Evolutionary conservation across 2,888 invertebrate species (phyloP).

Genomic region (Heliconius ismenius): DNA sequence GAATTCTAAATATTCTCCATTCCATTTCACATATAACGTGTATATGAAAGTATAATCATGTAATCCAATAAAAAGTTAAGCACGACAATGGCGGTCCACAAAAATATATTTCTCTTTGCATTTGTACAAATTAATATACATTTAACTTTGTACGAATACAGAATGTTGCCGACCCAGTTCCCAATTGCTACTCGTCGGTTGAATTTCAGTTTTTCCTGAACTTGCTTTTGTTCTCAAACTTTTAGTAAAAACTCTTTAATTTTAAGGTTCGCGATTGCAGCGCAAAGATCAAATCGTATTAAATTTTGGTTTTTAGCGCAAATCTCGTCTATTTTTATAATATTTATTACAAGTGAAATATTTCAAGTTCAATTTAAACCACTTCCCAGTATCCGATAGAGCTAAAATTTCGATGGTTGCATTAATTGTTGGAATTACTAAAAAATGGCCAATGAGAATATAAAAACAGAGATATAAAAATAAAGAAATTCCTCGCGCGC

Average conservation of each 20-base stretch:
- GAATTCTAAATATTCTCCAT: not conserved
- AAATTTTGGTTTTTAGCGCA: not conserved
- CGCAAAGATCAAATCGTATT: conserved; percentile 33
- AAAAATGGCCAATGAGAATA: too few species aligned
- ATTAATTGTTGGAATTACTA: too few species aligned
- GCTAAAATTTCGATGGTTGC: too few species aligned
- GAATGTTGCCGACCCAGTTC: conserved; percentile 39
- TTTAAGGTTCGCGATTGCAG: conserved; percentile 35
- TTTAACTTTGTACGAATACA: conserved; percentile 30
- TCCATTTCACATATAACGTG: not conserved
- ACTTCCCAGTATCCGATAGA: too few species aligned
- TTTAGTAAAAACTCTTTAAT: conserved; percentile 39
- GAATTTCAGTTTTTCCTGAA: conserved; percentile 35
- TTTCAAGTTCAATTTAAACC: too few species aligned
- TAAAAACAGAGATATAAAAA: too few species aligned
- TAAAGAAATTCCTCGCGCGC: too few species aligned
- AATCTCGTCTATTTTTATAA: not conserved
- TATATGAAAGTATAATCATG: not conserved
- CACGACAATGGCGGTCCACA: conserved; percentile 14
- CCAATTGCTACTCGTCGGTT: conserved; percentile 37
- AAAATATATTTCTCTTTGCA: conserved; percentile 23
- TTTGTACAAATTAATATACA: conserved; percentile 32
- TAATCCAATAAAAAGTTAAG: conserved; percentile 10
- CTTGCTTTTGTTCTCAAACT: conserved; percentile 41
- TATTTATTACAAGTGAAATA: not conserved